phyloP scores from a whole-genome alignment of 2,888 invertebrate genomes.

The Rutpela maculata region DNA sequence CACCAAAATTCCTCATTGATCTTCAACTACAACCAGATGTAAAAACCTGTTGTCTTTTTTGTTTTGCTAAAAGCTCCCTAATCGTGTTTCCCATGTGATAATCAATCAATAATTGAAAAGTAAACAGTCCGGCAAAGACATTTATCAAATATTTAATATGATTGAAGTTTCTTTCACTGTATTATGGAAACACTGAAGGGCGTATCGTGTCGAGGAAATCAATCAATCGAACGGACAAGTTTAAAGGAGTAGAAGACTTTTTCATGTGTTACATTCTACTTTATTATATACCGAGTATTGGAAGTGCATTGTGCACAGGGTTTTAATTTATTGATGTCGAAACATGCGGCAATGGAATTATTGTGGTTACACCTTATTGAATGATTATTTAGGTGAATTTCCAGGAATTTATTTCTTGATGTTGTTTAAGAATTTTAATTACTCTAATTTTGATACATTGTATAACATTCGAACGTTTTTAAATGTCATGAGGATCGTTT shows the following conservation, averaged over 20 bases:
- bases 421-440: too few species aligned
- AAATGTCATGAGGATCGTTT: too few species aligned
- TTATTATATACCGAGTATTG: background rate
- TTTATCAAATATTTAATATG: slow-evolving; percentile 37
- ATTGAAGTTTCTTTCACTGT: slow-evolving; percentile 25
- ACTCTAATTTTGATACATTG: too few species aligned
- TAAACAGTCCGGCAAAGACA: slow-evolving; percentile 29
- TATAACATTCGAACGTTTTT: too few species aligned
- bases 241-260: background rate
- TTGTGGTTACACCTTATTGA: too few species aligned
- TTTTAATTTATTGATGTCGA: too few species aligned
- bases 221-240: slow-evolving; percentile 23
- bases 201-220: slow-evolving; percentile 12
- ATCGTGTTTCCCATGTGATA: background rate
- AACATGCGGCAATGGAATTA: too few species aligned
- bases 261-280: background rate
- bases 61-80: slow-evolving; percentile 8
- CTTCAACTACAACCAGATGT: background rate
- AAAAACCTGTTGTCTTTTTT: slow-evolving; percentile 3
- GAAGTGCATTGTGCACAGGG: too few species aligned
- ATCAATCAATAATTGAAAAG: slow-evolving; percentile 36
- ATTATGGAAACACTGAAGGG: slow-evolving; percentile 6
- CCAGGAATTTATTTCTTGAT: too few species aligned
- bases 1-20: background rate
- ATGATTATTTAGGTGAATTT: too few species aligned